Evolutionary conservation across 2,888 invertebrate genomes (phyloP), one percentile per base, ranked within the genome.

Genomic region (Amaurobius ferox): DNA sequence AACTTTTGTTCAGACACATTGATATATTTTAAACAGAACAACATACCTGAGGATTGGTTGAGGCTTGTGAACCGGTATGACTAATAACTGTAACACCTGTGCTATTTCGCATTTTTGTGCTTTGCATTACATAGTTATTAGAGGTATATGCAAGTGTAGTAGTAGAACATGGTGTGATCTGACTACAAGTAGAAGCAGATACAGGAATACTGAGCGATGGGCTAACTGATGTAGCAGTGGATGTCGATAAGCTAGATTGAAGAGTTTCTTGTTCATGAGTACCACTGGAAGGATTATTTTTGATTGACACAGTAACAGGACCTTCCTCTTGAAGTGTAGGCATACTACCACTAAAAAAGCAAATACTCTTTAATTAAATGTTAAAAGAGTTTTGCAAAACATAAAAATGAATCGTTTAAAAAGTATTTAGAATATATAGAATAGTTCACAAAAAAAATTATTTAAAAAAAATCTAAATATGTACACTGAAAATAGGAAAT

Each of bases 31-130:
- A 19, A 48, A 7, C 16, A 11, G n/a, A 7, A 6, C 3, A 16
- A 26, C 61, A 40, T 71, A 88, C 88, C 48, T 88, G 88, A 29
- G 87, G 86, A 79, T 80, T 80, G 28, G 87, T 88, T 26, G 89
- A 88, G 64, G 89, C 89, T 61, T 89, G 87, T 3, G 86, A 79
- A 7, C 93, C 29, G 93, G 93, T 90, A 94, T 95, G 79, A 55
- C 87, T 87, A 61, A 95, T 93, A 90, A 95, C 92, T 0, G 95
- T 95, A 0, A 95, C 95, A 90, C 94, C 95, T n/a, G 95, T 95
- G 91, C 95, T 95, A 66, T 76, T 83, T 29, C 87, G 72, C 62
- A 79, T 67, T 35, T 83, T 81, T 28, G 79, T 29, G 68, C 66
- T 77, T 35, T 55, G 87, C 23, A 67, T 29, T 16, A 67, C 68